Evolutionary conservation across 2,888 invertebrate genomes (phyloP).

Genomic region (Rutpela maculata): DNA sequence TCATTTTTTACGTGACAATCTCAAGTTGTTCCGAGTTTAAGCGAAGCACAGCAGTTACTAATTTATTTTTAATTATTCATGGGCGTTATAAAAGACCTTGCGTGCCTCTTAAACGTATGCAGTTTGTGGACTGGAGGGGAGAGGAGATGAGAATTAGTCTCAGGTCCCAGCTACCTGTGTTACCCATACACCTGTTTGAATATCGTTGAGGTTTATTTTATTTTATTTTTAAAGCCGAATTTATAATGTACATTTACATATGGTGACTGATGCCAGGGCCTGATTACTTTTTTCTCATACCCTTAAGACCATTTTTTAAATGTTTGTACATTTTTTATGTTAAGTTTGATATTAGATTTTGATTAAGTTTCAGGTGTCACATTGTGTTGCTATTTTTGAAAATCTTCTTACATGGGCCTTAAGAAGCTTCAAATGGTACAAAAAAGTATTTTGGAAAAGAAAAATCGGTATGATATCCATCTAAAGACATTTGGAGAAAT

Average conservation of each 20-base stretch:
- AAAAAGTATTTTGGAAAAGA: too few species aligned
- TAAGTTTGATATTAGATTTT: too few species aligned
- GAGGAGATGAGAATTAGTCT: conserved; percentile 54
- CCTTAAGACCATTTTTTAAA: not conserved
- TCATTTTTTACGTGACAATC: not conserved
- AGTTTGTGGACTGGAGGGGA: conserved; percentile 32
- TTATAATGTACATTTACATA: conserved; percentile 22
- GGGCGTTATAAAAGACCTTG: conserved; percentile 53
- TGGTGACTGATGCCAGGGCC: conserved; percentile 15
- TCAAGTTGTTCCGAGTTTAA: not conserved
- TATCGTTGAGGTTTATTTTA: conserved; percentile 36
- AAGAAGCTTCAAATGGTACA: too few species aligned
- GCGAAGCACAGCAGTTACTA: conserved; percentile 23
- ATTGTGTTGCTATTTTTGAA: too few species aligned
- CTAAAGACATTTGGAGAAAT: too few species aligned
- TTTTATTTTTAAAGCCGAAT: conserved; percentile 31
- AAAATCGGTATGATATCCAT: too few species aligned
- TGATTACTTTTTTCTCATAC: not conserved
- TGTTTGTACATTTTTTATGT: too few species aligned
- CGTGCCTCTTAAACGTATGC: conserved; percentile 45
- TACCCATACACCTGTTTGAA: conserved; percentile 60
- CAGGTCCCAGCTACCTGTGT: conserved; percentile 59
- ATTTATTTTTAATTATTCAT: conserved; percentile 53
- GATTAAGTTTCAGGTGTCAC: too few species aligned
- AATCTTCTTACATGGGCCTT: too few species aligned